Percentiles rank a stretch among this genome's conserved stretches.
These are phyloP conservation scores for Limnodromus scolopaceus DNA, from an alignment of 2,797 vertebrate species.

Conservation along the genomic window DNA sequence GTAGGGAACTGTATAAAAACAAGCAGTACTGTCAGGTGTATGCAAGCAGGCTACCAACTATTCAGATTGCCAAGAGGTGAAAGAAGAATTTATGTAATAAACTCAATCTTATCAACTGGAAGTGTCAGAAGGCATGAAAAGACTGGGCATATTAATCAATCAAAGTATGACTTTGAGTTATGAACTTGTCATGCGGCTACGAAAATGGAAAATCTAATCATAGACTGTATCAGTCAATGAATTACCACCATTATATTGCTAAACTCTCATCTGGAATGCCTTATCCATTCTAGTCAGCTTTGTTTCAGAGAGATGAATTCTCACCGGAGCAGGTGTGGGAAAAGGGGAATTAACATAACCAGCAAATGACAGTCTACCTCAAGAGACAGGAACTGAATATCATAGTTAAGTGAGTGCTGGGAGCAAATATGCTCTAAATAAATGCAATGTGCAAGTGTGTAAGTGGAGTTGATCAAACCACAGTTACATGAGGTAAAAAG, in stretches of 20 bases:
- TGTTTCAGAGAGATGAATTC: not conserved
- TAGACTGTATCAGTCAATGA: not conserved
- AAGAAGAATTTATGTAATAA: conserved; percentile 14
- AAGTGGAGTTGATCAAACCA: accelerated
- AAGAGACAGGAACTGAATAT: not conserved
- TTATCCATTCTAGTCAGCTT: not conserved
- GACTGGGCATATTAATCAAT: not conserved
- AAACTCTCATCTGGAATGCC: not conserved
- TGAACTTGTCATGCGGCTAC: not conserved
- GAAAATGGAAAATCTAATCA: conserved; percentile 10
- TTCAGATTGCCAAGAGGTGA: not conserved
- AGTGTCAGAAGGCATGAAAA: conserved; percentile 21
- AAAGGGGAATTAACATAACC: not conserved
- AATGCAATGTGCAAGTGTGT: not conserved
- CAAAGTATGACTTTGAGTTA: not conserved
- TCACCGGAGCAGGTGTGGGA: accelerated
- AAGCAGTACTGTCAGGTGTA: not conserved
- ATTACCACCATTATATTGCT: not conserved
- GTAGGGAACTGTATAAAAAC: not conserved
- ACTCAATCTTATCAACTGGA: not conserved
- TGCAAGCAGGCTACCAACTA: not conserved
- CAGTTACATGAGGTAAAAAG: not conserved
- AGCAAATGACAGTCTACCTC: not conserved
- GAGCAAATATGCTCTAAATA: not conserved
- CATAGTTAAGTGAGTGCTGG: not conserved